phyloP scores from a whole-genome alignment of 92 coral and sea anemone genomes.

The Phymanthus crucifer region DNA sequence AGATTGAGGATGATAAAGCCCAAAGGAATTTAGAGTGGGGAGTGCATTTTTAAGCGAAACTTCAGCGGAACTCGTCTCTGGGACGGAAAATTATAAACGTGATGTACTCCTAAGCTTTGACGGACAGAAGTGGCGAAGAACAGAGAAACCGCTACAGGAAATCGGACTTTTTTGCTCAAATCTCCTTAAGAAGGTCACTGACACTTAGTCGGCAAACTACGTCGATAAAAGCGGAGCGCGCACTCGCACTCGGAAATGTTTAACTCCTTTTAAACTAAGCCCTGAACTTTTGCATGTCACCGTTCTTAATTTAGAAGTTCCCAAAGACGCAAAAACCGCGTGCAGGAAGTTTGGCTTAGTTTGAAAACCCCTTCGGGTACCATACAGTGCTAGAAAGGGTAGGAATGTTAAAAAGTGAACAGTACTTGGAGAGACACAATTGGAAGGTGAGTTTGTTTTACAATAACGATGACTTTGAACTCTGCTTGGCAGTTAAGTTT shows the following conservation, averaged over 20 bases:
- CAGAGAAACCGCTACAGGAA: constrained; percentile 3
- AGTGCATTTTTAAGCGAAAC: not conserved
- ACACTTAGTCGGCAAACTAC: not conserved
- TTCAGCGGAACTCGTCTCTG: not conserved
- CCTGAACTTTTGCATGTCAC: not conserved
- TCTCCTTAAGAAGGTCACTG: constrained; percentile 3
- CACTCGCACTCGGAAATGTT: not conserved
- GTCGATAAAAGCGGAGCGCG: not conserved
- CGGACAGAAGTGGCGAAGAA: not conserved
- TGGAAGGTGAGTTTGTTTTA: too few species aligned
- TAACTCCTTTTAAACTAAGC: not conserved
- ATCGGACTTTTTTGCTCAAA: not conserved
- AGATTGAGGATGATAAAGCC: not conserved
- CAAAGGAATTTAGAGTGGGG: not conserved
- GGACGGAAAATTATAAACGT: not conserved
- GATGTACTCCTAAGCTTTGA: not conserved
- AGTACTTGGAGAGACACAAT: too few species aligned
- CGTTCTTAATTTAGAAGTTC: not conserved
- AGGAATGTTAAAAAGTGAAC: not conserved
- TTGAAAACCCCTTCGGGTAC: not conserved
- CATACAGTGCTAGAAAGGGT: too few species aligned
- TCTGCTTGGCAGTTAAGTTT: too few species aligned
- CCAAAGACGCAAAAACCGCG: not conserved
- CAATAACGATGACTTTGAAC: too few species aligned
- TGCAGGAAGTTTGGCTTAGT: not conserved